Evolutionary conservation across 1,140 invertebrate genomes (phyloP).

Genomic region (Hycleus cichorii): DNA sequence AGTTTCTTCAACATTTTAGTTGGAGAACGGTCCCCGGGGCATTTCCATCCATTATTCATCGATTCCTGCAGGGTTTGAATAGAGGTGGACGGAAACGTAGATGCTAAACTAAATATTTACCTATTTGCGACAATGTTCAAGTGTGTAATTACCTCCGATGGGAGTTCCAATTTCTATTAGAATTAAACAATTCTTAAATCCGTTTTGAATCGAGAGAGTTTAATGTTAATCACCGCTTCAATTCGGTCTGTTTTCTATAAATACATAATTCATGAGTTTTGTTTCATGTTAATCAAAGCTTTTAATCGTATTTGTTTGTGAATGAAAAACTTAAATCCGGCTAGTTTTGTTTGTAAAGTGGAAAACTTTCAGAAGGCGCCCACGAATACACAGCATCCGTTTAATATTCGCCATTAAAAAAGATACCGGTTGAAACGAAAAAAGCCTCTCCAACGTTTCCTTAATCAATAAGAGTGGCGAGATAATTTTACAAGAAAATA

Average conservation of each 20-base stretch:
- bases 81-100: constrained; percentile 6
- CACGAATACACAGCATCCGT: background rate
- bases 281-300: no score
- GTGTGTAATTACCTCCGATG: no score
- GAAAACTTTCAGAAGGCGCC: constrained; percentile 10
- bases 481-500: no score
- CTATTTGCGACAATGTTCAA: background rate
- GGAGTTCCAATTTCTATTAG: no score
- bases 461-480: constrained; percentile 5
- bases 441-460: constrained; percentile 1
- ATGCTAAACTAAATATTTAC: constrained; percentile 13
- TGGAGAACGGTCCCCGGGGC: constrained; percentile 21
- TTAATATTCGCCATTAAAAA: constrained; percentile 7
- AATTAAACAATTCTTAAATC: no score
- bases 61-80: constrained; percentile 18
- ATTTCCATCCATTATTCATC: constrained; percentile 26
- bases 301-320: no score
- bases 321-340: background rate
- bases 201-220: no score
- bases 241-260: no score
- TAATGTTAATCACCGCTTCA: no score
- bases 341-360: constrained; percentile 19
- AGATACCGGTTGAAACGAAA: constrained; percentile 14
- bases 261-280: no score
- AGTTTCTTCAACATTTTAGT: constrained; percentile 23